Evolutionary conservation across 2,888 invertebrate species (phyloP).

Genomic region (Drosophila paracracens): DNA sequence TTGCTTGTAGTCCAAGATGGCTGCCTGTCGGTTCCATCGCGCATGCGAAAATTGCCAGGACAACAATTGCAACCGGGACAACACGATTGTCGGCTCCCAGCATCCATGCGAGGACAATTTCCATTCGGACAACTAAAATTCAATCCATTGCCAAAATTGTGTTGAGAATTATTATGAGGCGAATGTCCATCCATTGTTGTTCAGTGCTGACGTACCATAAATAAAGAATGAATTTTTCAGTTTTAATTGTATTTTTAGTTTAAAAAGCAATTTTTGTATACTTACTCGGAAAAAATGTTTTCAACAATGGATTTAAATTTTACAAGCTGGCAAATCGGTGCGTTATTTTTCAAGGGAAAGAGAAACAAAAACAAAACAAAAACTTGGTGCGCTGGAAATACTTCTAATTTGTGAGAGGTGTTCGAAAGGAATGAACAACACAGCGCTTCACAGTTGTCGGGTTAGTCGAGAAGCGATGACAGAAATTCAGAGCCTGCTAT

Average conservation of each 20-base stretch:
- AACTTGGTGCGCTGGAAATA: constrained; percentile 21
- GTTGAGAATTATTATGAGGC: background rate
- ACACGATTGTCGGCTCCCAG: background rate
- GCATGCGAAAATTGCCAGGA: constrained; percentile 38
- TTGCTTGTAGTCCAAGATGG: constrained; percentile 26
- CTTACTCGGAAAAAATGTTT: constrained; percentile 26
- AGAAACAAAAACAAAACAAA: constrained; percentile 7
- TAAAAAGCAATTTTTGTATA: background rate
- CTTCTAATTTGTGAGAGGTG: constrained; percentile 26
- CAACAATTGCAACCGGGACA: constrained; percentile 59
- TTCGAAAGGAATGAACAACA: constrained; percentile 52
- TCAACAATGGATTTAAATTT: background rate
- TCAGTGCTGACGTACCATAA: background rate
- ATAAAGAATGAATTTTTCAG: background rate
- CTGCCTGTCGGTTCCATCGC: constrained; percentile 1
- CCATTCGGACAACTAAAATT: constrained; percentile 50
- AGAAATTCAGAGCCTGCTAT: constrained; percentile 31
- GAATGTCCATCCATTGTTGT: constrained; percentile 42
- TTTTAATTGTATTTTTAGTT: too few relatives aligned
- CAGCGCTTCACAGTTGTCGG: background rate
- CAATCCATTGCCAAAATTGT: background rate
- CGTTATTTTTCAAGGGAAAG: constrained; percentile 28
- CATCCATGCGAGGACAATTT: constrained; percentile 32
- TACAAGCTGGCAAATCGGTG: constrained; percentile 25
- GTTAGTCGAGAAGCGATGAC: background rate